Percentiles rank a stretch among this genome's conserved stretches.
These are phyloP conservation scores for Drosophila trichaetosa DNA, from an alignment of 2,888 invertebrate genomes.

Conservation along the genomic window DNA sequence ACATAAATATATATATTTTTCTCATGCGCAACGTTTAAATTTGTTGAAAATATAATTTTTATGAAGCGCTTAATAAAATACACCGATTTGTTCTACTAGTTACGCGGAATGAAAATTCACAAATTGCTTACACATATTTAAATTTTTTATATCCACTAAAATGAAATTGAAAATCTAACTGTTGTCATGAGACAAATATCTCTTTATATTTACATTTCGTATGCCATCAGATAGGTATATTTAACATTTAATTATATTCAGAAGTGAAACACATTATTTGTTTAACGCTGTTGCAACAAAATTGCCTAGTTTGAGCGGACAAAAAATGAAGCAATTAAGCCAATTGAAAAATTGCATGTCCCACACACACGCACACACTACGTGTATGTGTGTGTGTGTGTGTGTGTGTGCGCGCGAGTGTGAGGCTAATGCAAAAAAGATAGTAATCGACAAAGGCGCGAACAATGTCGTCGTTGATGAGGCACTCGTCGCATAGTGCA, in stretches of 20 bases:
- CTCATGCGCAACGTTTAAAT: too few relatives aligned
- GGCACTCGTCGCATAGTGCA: slow-evolving; percentile 32
- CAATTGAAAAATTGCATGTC: slow-evolving; percentile 75
- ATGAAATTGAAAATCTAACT: neutral
- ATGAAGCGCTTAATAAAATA: neutral
- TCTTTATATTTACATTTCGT: neutral
- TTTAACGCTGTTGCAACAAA: slow-evolving; percentile 29
- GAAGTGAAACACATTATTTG: neutral
- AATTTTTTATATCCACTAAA: neutral
- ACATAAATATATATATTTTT: neutral
- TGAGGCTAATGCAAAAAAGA: slow-evolving; percentile 46
- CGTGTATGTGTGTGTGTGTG: too few relatives aligned
- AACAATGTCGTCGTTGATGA: slow-evolving; percentile 54
- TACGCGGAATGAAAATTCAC: neutral
- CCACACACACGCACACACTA: slow-evolving; percentile 42
- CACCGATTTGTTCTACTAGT: neutral
- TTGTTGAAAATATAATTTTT: too few relatives aligned
- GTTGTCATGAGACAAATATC: neutral
- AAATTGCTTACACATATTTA: neutral
- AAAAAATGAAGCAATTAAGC: slow-evolving; percentile 68
- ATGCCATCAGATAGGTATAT: neutral
- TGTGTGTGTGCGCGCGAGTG: slow-evolving; percentile 8
- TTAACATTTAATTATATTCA: neutral
- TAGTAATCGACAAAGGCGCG: slow-evolving; percentile 67
- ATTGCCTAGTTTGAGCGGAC: slow-evolving; percentile 30